phyloP scores from a whole-genome alignment of 1,140 invertebrate species.

The silkworm (Bombyx mori) region ASM3026992v2 NC_085123.1:1946001-1946500 shows the following conservation, averaged over 20 bases:
- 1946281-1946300: conserved; percentile 81
- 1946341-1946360: conserved; percentile 89
- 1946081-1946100: too few species aligned
- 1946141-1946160: too few species aligned
- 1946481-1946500: too few species aligned
- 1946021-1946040: too few species aligned
- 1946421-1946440: too few species aligned
- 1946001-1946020: too few species aligned
- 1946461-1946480: too few species aligned
- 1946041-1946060: too few species aligned
- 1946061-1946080: too few species aligned
- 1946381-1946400: conserved; percentile 18
- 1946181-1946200: conserved; percentile 79
- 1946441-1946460: too few species aligned
- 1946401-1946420: background rate
- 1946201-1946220: conserved; percentile 78
- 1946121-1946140: too few species aligned
- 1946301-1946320: conserved; percentile 92
- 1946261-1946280: conserved; percentile 78
- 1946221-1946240: conserved; percentile 76
- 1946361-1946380: conserved; percentile 71
- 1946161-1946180: conserved; percentile 63
- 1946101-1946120: too few species aligned
- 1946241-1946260: conserved; percentile 81
- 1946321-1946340: conserved; percentile 90